Evolutionary conservation across 2,888 invertebrate genomes (phyloP).

Genomic region (Drosophila cracens): DNA sequence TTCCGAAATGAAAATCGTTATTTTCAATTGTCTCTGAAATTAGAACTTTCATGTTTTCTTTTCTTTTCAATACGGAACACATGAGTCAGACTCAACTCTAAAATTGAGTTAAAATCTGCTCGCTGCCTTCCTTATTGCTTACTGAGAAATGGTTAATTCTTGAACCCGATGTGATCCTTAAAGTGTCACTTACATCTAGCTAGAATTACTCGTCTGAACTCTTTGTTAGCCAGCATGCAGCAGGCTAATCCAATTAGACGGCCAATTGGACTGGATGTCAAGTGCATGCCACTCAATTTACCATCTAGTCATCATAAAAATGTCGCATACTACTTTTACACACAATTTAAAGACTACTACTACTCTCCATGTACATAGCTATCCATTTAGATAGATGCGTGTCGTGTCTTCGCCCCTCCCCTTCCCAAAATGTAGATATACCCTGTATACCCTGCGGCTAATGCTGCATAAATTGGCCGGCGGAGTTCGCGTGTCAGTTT

Average conservation of each 20-base stretch:
- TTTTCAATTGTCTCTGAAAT: background rate
- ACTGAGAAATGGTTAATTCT: slow-evolving; percentile 7
- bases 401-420: background rate
- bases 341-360: slow-evolving; percentile 1
- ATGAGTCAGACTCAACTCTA: background rate
- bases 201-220: slow-evolving; percentile 2
- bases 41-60: background rate
- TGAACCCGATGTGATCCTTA: slow-evolving; percentile 30
- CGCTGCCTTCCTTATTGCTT: background rate
- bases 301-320: slow-evolving; percentile 15
- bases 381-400: slow-evolving; percentile 19
- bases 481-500: slow-evolving; percentile 63
- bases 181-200: slow-evolving; percentile 9
- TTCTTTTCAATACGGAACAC: background rate
- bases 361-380: background rate
- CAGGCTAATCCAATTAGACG: slow-evolving; percentile 64
- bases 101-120: background rate
- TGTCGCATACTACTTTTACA: slow-evolving; percentile 52
- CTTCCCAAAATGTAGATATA: background rate
- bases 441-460: background rate
- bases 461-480: slow-evolving; percentile 42
- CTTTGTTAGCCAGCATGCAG: slow-evolving; percentile 20
- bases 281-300: slow-evolving; percentile 60
- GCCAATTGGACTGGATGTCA: slow-evolving; percentile 67
- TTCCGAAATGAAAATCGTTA: background rate